phyloP scores from a whole-genome alignment of 2,113 vertebrate genomes.

The Engraulis encrasicolus region DNA sequence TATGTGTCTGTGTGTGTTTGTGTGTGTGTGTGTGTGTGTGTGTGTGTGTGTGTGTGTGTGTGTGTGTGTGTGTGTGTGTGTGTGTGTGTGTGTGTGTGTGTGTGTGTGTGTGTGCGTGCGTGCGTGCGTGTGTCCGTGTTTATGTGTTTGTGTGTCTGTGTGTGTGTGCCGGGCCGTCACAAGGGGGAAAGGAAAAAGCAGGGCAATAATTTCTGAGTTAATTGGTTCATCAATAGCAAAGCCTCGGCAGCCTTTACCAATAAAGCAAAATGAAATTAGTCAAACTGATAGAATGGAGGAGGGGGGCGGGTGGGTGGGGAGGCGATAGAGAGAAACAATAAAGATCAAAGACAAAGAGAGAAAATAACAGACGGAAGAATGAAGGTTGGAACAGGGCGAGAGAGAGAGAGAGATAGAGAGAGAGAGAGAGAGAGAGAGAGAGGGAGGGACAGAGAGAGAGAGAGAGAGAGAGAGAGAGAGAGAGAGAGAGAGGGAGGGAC shows the following conservation, averaged over 20 bases:
- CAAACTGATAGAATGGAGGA: slow-evolving; percentile 4
- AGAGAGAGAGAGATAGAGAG: too few relatives aligned
- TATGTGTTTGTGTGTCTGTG: too few relatives aligned
- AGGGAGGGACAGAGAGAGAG: too few relatives aligned
- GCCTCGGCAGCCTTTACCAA: neutral
- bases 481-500: slow-evolving; percentile 28
- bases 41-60: too few relatives aligned
- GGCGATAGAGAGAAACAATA: slow-evolving; percentile 8
- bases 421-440: too few relatives aligned
- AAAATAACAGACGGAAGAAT: neutral
- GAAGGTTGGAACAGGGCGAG: too few relatives aligned
- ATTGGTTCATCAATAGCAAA: slow-evolving; percentile 1
- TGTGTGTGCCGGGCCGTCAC: slow-evolving; percentile 45
- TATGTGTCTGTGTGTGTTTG: too few relatives aligned
- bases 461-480: slow-evolving; percentile 25
- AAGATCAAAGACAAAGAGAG: neutral
- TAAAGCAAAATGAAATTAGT: slow-evolving; percentile 1
- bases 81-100: too few relatives aligned
- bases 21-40: too few relatives aligned
- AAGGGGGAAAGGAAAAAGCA: neutral
- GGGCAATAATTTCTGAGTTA: neutral
- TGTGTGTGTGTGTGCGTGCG: too few relatives aligned
- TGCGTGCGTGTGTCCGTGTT: too few relatives aligned
- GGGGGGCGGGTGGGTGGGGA: neutral
- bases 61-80: too few relatives aligned